Evolutionary conservation across 2,113 vertebrate species (phyloP), one percentile per base, ranked within the genome.

Genomic region (Saimiri boliviensis): DNA sequence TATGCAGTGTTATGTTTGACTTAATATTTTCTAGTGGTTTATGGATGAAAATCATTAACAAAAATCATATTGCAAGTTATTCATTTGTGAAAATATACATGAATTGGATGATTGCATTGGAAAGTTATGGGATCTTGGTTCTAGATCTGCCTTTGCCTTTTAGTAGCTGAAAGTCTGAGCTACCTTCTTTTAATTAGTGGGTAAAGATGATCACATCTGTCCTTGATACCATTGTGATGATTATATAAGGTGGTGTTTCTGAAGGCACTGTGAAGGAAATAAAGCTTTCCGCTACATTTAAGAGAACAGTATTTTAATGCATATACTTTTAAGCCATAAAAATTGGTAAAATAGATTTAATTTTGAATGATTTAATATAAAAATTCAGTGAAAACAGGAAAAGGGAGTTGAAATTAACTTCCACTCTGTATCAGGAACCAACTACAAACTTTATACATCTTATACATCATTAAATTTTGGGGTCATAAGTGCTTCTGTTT

Each of bases 141-240:
- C 47, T 96, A 32, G 52, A 60, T 81, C 52, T 96, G 14, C 5
- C 32, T 93, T 93, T 97, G 79, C 63, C 89, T 93, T 97, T 97
- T 94, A 76, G 66, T 94, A 84, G 30, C 77, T 89, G 17, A 47
- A 93, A 86, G 10, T 88, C 52, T 86, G 35, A 94, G 54, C 52
- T 79, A 32, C 52, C 70, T 83, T 95, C 45, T 86, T 88, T 89
- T 32, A 77, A 0, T n/a, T 79, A 21, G 68, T 91, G 77, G 86
- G 37, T 58, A 74, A 80, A 93, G 42, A 49, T 17, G 3, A 37
- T 84, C 63, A 86, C 20, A 54, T 85, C n/a, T 92, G 58, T 14
- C 47, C 30, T 77, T 92, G 37, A 40, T 93, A 47, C 49, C 40
- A 0, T 45, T 49, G 14, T 93, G 40, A 70, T 95, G 63, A 86